Conservation (phyloP, 2,888 invertebrate species). For the Escarpia spicata region DNA sequence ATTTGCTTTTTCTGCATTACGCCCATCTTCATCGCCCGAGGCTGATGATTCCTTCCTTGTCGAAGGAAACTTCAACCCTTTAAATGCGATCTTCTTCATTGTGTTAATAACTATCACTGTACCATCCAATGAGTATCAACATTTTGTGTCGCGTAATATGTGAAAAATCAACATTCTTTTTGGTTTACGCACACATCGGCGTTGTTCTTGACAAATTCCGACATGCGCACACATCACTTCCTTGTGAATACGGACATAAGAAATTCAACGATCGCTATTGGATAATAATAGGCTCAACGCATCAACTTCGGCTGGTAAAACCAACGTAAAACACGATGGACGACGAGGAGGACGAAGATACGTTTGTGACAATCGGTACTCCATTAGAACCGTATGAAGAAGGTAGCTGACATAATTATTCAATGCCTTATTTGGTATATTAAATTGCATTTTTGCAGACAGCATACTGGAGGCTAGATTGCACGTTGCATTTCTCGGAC, state of each 20-base stretch:
- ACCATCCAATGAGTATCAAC: conserved; percentile 3
- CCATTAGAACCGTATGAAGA: conserved; percentile 84
- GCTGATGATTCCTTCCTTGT: conserved; percentile 29
- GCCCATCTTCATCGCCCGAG: conserved; percentile 20
- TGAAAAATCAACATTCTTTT: conserved; percentile 7
- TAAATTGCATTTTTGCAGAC: background rate
- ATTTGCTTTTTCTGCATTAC: conserved; percentile 20
- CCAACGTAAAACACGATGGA: background rate
- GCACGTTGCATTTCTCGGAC: background rate
- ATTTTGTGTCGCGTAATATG: conserved; percentile 6
- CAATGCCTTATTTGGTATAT: background rate
- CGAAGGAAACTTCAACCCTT: conserved; percentile 32
- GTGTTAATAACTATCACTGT: conserved; percentile 20
- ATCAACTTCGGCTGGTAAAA: conserved; percentile 1
- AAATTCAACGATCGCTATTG: background rate
- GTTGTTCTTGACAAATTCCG: conserved; percentile 25
- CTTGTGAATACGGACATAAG: conserved; percentile 7
- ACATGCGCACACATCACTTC: conserved; percentile 29
- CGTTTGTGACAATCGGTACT: conserved; percentile 80
- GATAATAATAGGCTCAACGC: background rate
- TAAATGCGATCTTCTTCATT: conserved; percentile 37
- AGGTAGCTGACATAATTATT: conserved; percentile 69
- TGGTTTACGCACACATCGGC: background rate
- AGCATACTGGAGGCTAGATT: background rate
- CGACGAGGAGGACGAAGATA: conserved; percentile 44